phyloP scores from a whole-genome alignment of 2,797 vertebrate genomes.

The Urophycis tenuis region DNA sequence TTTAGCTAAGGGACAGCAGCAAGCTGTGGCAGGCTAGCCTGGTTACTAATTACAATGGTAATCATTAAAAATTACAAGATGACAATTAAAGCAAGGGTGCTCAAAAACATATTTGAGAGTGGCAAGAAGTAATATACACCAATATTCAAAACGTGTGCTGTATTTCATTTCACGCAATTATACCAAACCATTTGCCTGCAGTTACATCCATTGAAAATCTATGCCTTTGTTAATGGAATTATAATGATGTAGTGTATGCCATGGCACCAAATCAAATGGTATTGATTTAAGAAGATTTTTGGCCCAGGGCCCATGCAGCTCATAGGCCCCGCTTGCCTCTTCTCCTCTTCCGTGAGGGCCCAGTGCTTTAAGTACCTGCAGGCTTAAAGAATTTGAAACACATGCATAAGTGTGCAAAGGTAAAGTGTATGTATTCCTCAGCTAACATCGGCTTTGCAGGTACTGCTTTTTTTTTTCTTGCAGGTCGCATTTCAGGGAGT shows the following conservation, averaged over 20 bases:
- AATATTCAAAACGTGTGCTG: slow-evolving; percentile 52
- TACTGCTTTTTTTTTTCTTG: too few relatives aligned
- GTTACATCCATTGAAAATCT: slow-evolving; percentile 73
- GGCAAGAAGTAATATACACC: slow-evolving; percentile 44
- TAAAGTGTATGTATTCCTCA: neutral
- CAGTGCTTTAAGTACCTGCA: slow-evolving; percentile 33
- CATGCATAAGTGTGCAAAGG: neutral
- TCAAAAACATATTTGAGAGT: slow-evolving; percentile 34
- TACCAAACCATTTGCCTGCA: slow-evolving; percentile 62
- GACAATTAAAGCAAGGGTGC: neutral
- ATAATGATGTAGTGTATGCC: slow-evolving; percentile 70
- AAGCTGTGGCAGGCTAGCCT: too few relatives aligned
- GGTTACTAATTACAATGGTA: neutral
- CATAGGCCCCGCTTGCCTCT: slow-evolving; percentile 47
- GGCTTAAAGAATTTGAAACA: slow-evolving; percentile 11
- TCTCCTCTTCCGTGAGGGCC: slow-evolving; percentile 47
- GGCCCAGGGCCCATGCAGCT: slow-evolving; percentile 53
- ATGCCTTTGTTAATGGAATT: slow-evolving; percentile 71
- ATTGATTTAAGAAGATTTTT: slow-evolving; percentile 71
- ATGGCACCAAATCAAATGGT: slow-evolving; percentile 69
- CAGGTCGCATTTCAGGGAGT: neutral
- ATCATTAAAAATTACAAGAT: neutral
- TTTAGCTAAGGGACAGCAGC: neutral
- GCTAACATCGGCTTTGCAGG: too few relatives aligned
- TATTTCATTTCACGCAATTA: slow-evolving; percentile 69